Percentiles rank a stretch among this genome's conserved stretches.
Conservation (phyloP, 2,888 invertebrate species). For the Parnassius mnemosyne region DNA sequence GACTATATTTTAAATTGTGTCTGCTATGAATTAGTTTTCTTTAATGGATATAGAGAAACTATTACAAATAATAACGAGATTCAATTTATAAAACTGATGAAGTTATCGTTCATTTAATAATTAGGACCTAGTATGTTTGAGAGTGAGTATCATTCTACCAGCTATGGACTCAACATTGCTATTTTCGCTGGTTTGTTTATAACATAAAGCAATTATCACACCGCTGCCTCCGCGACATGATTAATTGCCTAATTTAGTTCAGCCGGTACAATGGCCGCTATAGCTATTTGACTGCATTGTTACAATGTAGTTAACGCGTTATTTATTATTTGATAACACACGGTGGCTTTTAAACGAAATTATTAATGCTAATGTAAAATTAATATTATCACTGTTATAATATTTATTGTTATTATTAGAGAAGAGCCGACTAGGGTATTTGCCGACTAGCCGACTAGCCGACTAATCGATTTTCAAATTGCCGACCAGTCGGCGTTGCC, state of each 20-base stretch:
- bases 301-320: slow-evolving; percentile 21
- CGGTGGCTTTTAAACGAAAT: slow-evolving; percentile 8
- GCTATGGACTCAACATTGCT: slow-evolving; percentile 8
- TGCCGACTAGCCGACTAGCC: too few species aligned
- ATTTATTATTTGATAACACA: slow-evolving; percentile 23
- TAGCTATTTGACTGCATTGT: slow-evolving; percentile 18
- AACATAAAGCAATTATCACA: slow-evolving; percentile 26
- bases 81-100: too few species aligned
- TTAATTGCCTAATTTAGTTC: slow-evolving; percentile 47
- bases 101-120: background rate
- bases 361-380: slow-evolving; percentile 19
- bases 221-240: slow-evolving; percentile 32
- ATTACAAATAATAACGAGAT: too few species aligned
- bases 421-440: too few species aligned
- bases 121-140: slow-evolving; percentile 4
- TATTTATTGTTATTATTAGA: too few species aligned
- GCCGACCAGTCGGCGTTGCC: too few species aligned
- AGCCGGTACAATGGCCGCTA: slow-evolving; percentile 32
- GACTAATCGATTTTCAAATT: too few species aligned
- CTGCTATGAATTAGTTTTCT: too few species aligned
- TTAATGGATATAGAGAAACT: too few species aligned
- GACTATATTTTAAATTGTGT: too few species aligned
- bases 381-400: slow-evolving; percentile 15
- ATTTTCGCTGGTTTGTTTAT: slow-evolving; percentile 25
- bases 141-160: background rate